Evolutionary conservation across 1,140 invertebrate genomes (phyloP).

Genomic region (Micrasema minimum): DNA sequence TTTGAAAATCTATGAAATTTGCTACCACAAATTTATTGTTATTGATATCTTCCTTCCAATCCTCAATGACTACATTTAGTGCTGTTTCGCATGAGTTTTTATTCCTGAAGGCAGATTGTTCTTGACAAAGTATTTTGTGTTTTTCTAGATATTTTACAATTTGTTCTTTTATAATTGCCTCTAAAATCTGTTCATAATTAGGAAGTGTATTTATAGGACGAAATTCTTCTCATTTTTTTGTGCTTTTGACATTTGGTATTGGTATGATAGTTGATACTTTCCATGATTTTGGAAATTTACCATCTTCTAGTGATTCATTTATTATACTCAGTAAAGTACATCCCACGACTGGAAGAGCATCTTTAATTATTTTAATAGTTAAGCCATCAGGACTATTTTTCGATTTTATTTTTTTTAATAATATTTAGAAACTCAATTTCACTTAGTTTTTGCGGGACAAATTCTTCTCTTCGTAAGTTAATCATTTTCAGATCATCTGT

Average conservation of each 20-base stretch:
- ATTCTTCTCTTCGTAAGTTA: too few relatives aligned
- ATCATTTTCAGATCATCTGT: too few relatives aligned
- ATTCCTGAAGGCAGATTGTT: background rate
- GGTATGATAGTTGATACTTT: background rate
- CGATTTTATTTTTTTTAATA: background rate
- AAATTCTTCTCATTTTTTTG: slow-evolving; percentile 2
- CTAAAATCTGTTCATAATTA: background rate
- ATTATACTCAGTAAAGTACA: background rate
- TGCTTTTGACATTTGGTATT: background rate
- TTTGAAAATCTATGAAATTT: background rate
- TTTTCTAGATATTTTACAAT: background rate
- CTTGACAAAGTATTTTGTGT: background rate
- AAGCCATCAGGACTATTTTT: background rate
- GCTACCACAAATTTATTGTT: background rate
- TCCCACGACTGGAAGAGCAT: slow-evolving; percentile 1
- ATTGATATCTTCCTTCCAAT: slow-evolving; percentile 6
- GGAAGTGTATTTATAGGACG: background rate
- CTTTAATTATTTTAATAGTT: slow-evolving; percentile 1
- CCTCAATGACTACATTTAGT: background rate
- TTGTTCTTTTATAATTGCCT: background rate
- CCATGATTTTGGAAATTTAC: slow-evolving; percentile 2
- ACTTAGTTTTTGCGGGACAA: too few relatives aligned
- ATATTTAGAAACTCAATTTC: too few relatives aligned
- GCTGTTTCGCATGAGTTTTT: background rate
- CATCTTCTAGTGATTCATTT: background rate